Evolutionary conservation across 2,113 vertebrate species (phyloP).

Genomic region (Protobothrops mucrosquamatus): DNA sequence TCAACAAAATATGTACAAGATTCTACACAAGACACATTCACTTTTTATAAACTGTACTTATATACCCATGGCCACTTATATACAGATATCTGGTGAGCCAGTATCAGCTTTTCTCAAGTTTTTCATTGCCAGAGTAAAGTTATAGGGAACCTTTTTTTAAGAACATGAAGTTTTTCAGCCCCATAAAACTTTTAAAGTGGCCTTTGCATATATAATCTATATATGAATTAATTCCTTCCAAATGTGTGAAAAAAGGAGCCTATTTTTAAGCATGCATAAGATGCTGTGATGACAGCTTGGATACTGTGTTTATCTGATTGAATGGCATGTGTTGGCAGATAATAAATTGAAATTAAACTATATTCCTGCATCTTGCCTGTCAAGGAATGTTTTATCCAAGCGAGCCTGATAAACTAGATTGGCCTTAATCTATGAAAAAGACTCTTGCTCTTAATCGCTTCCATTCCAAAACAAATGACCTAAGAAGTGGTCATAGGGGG

Average conservation of each 20-base stretch:
- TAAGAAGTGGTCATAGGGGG: constrained; percentile 4
- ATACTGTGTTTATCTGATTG: constrained; percentile 64
- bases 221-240: constrained; percentile 55
- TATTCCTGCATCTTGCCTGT: constrained; percentile 52
- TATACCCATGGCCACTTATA: background rate
- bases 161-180: constrained; percentile 47
- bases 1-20: background rate
- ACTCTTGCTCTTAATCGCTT: constrained; percentile 15
- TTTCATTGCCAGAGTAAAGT: constrained; percentile 45
- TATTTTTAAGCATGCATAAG: constrained; percentile 62
- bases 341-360: constrained; percentile 67
- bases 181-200: constrained; percentile 31
- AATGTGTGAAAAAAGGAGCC: constrained; percentile 54
- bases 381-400: constrained; percentile 53
- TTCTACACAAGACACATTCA: background rate
- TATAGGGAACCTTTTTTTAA: constrained; percentile 45
- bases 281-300: constrained; percentile 64
- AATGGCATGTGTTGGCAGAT: constrained; percentile 66
- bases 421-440: constrained; percentile 34
- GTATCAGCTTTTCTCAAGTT: constrained; percentile 29
- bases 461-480: background rate
- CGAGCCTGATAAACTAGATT: constrained; percentile 32
- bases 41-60: background rate
- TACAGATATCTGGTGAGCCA: background rate
- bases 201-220: constrained; percentile 39